phyloP scores from a whole-genome alignment of 2,797 vertebrate species.

The Rhinella marina region DNA sequence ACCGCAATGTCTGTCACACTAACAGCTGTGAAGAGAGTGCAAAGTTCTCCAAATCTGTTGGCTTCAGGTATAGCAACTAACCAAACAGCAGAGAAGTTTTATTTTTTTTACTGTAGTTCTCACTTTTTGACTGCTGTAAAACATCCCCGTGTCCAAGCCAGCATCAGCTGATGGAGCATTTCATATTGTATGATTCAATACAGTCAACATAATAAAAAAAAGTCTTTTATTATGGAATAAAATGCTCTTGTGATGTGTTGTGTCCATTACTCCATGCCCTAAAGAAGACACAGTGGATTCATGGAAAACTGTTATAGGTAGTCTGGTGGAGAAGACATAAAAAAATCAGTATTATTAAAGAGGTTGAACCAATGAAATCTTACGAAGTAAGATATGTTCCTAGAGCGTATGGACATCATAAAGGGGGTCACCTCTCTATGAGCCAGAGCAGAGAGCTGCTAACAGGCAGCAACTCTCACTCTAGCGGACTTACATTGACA shows the following conservation, averaged over 20 bases:
- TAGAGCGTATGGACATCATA: not conserved
- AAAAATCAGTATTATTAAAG: not conserved
- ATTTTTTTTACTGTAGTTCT: not conserved
- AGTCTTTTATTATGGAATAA: constrained; percentile 9
- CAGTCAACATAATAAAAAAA: constrained; percentile 2
- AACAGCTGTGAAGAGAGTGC: constrained; percentile 97
- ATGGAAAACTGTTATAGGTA: not conserved
- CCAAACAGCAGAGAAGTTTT: constrained; percentile 11
- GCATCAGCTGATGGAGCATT: not conserved
- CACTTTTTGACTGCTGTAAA: constrained; percentile 7
- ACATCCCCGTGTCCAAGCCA: not conserved
- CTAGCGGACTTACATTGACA: not conserved
- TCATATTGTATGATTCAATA: not conserved
- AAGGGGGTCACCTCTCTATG: not conserved
- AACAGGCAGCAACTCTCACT: not conserved
- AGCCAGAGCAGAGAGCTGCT: not conserved
- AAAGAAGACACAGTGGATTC: not conserved
- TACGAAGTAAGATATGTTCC: too few species aligned
- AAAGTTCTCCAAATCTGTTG: constrained; percentile 96
- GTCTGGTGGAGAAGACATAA: not conserved
- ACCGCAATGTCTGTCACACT: constrained; percentile 90
- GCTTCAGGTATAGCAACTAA: constrained; percentile 83
- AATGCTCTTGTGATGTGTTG: not conserved
- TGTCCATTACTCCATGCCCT: not conserved
- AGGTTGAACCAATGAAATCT: not conserved